These are phyloP conservation scores for Agapornis canus DNA, from an alignment of 2,797 vertebrate species.

Conservation along the genomic window DNA sequence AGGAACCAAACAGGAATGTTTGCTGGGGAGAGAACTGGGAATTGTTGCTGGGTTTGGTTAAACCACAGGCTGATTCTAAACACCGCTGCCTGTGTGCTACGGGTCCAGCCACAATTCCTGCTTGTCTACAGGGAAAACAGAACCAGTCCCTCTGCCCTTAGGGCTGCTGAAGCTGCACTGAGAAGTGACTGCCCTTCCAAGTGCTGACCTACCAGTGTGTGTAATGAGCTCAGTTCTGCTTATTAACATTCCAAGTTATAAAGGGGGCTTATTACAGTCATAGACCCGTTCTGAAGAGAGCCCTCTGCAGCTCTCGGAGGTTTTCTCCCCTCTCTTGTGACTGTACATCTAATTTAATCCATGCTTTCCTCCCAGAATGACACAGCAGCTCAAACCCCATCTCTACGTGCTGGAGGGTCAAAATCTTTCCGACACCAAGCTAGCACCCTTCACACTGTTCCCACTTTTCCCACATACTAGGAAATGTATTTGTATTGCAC, in stretches of 20 bases:
- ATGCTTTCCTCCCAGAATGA: neutral
- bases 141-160: neutral
- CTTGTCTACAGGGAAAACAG: neutral
- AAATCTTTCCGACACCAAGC: neutral
- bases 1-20: constrained; percentile 33
- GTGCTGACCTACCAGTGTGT: neutral
- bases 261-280: neutral
- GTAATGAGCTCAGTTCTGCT: neutral
- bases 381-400: neutral
- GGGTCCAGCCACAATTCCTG: constrained; percentile 19
- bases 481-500: neutral
- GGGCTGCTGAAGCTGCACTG: neutral
- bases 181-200: neutral
- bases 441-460: rapidly evolving
- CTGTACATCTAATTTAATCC: rapidly evolving
- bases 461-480: neutral
- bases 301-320: rapidly evolving
- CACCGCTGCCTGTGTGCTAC: constrained; percentile 70
- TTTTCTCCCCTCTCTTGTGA: neutral
- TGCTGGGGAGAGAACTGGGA: constrained; percentile 75
- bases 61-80: constrained; percentile 33
- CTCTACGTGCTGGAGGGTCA: rapidly evolving
- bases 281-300: neutral
- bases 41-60: constrained; percentile 81
- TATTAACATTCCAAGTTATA: neutral